Percentiles rank a stretch among this genome's conserved stretches.
Evolutionary conservation across 2,797 vertebrate species (phyloP).

Genomic region (Champsocephalus gunnari): DNA sequence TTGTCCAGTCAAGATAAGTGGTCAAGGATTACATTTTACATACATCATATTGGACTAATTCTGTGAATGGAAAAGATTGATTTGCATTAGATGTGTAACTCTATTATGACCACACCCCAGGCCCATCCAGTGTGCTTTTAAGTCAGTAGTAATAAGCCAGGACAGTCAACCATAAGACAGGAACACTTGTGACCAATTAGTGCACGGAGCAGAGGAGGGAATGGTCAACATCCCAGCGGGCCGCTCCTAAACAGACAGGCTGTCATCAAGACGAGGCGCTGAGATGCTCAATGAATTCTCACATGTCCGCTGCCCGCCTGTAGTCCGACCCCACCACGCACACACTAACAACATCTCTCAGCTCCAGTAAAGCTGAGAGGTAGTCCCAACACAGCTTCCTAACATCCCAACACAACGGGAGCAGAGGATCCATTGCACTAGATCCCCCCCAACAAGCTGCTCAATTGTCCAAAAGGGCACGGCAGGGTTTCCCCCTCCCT

Average conservation of each 20-base stretch:
- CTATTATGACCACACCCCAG: slow-evolving; percentile 42
- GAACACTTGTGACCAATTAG: slow-evolving; percentile 81
- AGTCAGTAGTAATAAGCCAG: slow-evolving; percentile 52
- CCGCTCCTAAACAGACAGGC: slow-evolving; percentile 75
- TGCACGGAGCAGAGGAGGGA: slow-evolving; percentile 44
- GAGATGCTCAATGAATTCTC: slow-evolving; percentile 70
- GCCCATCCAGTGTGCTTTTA: slow-evolving; percentile 32
- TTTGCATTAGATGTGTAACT: slow-evolving; percentile 7
- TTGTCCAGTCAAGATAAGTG: slow-evolving; percentile 16
- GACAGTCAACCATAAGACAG: slow-evolving; percentile 61
- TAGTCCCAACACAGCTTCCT: slow-evolving; percentile 82
- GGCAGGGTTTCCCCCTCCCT: slow-evolving; percentile 33
- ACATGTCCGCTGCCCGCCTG: slow-evolving; percentile 66
- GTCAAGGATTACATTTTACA: slow-evolving; percentile 12
- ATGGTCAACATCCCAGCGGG: slow-evolving; percentile 65
- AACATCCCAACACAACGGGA: slow-evolving; percentile 81
- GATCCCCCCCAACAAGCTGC: slow-evolving; percentile 83
- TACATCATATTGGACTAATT: slow-evolving; percentile 13
- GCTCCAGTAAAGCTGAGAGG: slow-evolving; percentile 51
- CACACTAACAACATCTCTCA: slow-evolving; percentile 46
- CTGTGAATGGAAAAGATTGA: slow-evolving; percentile 5
- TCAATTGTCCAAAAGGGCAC: slow-evolving; percentile 86
- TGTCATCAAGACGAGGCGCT: slow-evolving; percentile 74
- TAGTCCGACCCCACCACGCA: slow-evolving; percentile 46
- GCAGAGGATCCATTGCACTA: slow-evolving; percentile 87